A percentile compares a stretch with the other conserved stretches of the same genome.
Conservation (phyloP, 1,140 invertebrate genomes). For the Helicoverpa armigera region DNA sequence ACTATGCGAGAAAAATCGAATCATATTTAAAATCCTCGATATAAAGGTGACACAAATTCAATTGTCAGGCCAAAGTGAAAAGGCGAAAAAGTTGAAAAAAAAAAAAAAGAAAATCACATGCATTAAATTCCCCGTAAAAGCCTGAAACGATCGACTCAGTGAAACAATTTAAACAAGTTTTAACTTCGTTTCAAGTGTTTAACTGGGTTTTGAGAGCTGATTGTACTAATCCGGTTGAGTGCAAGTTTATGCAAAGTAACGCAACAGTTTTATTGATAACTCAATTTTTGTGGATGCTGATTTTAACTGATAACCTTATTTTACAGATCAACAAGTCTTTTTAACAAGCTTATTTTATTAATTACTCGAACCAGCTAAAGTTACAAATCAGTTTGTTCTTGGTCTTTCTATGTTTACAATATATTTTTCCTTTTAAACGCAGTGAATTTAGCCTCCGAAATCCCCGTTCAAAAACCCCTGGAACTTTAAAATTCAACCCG, state of each 20-base stretch:
- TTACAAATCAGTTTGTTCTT: too few relatives aligned
- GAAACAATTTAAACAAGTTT: slow-evolving; percentile 21
- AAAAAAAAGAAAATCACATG: not conserved
- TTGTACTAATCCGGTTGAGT: not conserved
- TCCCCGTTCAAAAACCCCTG: too few relatives aligned
- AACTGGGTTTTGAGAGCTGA: not conserved
- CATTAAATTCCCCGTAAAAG: slow-evolving; percentile 1
- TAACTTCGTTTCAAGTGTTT: not conserved
- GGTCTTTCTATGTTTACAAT: too few relatives aligned
- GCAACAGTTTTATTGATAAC: not conserved
- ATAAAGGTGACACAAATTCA: not conserved
- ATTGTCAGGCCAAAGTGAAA: not conserved
- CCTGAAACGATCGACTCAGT: not conserved
- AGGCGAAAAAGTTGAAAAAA: not conserved
- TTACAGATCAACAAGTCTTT: too few relatives aligned
- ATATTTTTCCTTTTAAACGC: too few relatives aligned
- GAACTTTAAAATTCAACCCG: slow-evolving; percentile 12
- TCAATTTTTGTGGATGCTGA: not conserved
- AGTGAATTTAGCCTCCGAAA: too few relatives aligned
- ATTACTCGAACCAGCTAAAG: too few relatives aligned
- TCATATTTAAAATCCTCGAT: not conserved
- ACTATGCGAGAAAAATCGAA: too few relatives aligned
- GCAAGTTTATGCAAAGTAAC: not conserved
- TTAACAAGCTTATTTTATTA: too few relatives aligned
- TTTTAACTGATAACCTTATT: not conserved